These are phyloP conservation scores for Onychomys arenicola DNA, from an alignment of 2,797 vertebrate species.

Conservation along the genomic window DNA sequence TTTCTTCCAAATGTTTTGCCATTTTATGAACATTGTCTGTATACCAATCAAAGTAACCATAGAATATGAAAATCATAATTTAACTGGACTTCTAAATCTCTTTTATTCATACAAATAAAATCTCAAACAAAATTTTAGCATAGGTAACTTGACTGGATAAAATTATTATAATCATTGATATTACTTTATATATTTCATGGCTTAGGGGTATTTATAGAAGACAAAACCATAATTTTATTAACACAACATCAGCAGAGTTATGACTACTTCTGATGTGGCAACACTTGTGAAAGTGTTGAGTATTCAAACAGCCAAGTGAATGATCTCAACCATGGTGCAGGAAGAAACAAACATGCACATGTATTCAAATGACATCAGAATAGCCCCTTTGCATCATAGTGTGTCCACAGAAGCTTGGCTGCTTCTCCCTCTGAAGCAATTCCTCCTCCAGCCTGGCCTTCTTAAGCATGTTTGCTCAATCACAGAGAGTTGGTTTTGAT, in stretches of 20 bases:
- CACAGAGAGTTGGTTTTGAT: not conserved
- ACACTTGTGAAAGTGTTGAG: not conserved
- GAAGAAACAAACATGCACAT: not conserved
- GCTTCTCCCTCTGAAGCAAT: not conserved
- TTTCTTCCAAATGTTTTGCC: not conserved
- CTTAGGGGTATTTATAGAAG: not conserved
- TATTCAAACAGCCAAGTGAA: not conserved
- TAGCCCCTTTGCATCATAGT: not conserved
- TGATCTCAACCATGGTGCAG: not conserved
- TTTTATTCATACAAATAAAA: constrained; percentile 8
- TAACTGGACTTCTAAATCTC: constrained; percentile 26
- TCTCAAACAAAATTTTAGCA: not conserved
- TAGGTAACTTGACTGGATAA: not conserved
- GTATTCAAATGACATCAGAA: not conserved
- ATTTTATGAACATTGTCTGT: not conserved
- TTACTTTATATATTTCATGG: not conserved
- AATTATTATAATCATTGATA: not conserved
- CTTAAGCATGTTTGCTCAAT: constrained; percentile 1
- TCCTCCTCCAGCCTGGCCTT: not conserved
- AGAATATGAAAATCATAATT: not conserved
- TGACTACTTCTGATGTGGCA: not conserved
- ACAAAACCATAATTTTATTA: not conserved
- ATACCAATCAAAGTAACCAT: not conserved
- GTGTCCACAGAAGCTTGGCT: not conserved
- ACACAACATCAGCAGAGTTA: not conserved